These are phyloP conservation scores for Psix sp. DNA, from an alignment of 1,140 invertebrate species.

Conservation along the genomic window DNA sequence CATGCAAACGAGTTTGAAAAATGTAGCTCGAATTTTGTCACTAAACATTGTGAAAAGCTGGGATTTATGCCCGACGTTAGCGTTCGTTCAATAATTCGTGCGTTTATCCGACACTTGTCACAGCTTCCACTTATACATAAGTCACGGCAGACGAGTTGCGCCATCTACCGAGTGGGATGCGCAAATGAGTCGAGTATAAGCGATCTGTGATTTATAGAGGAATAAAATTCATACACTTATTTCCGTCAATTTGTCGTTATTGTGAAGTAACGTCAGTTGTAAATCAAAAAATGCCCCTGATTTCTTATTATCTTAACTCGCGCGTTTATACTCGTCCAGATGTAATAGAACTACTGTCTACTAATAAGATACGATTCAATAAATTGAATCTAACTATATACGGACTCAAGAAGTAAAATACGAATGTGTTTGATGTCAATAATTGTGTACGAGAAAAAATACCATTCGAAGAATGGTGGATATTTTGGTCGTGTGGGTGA, in stretches of 20 bases:
- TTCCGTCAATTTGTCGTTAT: constrained; percentile 20
- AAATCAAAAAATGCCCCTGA: no score
- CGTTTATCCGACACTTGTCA: constrained; percentile 31
- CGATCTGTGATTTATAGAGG: constrained; percentile 23
- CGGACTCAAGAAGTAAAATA: no score
- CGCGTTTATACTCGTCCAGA: no score
- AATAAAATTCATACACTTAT: constrained; percentile 22
- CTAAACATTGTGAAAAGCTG: neutral
- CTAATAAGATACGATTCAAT: no score
- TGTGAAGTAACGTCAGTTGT: neutral
- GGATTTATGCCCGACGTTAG: constrained; percentile 1
- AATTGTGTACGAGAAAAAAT: constrained; percentile 33
- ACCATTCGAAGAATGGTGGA: constrained; percentile 55
- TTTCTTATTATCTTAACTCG: no score
- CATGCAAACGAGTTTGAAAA: no score
- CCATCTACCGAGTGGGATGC: constrained; percentile 13
- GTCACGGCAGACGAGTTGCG: constrained; percentile 15
- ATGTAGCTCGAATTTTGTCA: neutral
- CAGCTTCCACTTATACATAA: constrained; percentile 19
- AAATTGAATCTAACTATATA: no score
- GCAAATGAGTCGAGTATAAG: constrained; percentile 6
- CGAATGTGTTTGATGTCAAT: constrained; percentile 18
- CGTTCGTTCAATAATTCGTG: constrained; percentile 16
- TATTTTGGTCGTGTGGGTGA: constrained; percentile 76
- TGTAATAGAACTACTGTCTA: no score